phyloP scores from a whole-genome alignment of 2,797 vertebrate genomes.

The Sternarchorhynchus goeldii region DNA sequence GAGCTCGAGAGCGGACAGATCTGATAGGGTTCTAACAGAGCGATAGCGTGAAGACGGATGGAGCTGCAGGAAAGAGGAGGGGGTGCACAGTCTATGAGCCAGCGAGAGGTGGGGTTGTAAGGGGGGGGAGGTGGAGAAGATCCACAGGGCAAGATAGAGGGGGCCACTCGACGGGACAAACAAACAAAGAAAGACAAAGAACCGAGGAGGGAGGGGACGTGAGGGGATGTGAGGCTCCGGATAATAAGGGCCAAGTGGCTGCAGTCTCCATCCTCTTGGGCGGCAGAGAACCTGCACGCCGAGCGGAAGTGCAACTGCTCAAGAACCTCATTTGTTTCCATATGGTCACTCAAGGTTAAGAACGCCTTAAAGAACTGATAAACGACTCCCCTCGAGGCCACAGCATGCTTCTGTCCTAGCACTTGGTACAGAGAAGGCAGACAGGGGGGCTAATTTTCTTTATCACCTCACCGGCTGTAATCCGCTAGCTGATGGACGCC shows the following conservation, averaged over 20 bases:
- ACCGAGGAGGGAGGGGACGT: constrained; percentile 39
- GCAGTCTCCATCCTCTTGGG: constrained; percentile 18
- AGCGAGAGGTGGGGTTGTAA: constrained; percentile 48
- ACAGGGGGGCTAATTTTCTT: constrained; percentile 78
- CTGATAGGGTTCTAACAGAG: constrained; percentile 59
- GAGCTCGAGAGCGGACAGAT: constrained; percentile 54
- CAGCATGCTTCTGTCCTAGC: constrained; percentile 53
- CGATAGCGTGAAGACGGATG: constrained; percentile 69
- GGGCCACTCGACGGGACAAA: constrained; percentile 53
- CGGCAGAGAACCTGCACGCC: constrained; percentile 41
- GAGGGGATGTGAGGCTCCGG: constrained; percentile 40
- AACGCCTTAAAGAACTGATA: constrained; percentile 73
- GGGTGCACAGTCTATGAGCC: constrained; percentile 29
- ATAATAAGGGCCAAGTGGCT: constrained; percentile 20
- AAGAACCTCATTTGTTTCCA: constrained; percentile 75
- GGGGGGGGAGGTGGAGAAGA: constrained; percentile 63
- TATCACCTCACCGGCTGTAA: constrained; percentile 73
- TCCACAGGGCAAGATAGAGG: constrained; percentile 47
- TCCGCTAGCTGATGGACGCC: constrained; percentile 74
- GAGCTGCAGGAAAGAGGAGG: constrained; percentile 46
- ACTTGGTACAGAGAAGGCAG: constrained; percentile 51
- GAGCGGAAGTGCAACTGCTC: constrained; percentile 59
- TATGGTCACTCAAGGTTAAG: constrained; percentile 81
- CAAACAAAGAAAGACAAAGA: constrained; percentile 55
- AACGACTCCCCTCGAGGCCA: constrained; percentile 66